Evolutionary conservation across 2,888 invertebrate species (phyloP), one percentile per base, ranked within the genome.

Genomic region (Yponomeuta sedellus): DNA sequence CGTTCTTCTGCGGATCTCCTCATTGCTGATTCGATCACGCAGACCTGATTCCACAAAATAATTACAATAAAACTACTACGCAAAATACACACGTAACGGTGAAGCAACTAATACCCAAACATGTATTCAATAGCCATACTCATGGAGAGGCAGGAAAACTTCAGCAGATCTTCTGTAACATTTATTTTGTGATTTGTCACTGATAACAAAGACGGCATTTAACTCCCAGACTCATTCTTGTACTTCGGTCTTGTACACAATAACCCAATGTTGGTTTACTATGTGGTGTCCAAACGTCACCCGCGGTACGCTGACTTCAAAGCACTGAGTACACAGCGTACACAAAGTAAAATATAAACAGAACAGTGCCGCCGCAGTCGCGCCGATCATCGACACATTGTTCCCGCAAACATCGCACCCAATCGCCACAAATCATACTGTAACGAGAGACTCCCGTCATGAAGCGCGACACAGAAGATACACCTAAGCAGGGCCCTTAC

Each of bases 321-420:
- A 52, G 44, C 44, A 16, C 44, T 52, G 44, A 52, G 12, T 52
- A 52, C 16, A 52, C 44, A 52, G 16, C 4, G 3, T 16, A 52
- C 44, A 16, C 44, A 61, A 61, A 28, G 25, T 16, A n/a, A 28
- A 61, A 16, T 61, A 61, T 34, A 61, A 59, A 12, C 19, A 22
- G 12, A 12, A 20, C 22, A 5, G 22, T 57, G n/a, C 19, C n/a
- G 20, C 57, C 16, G 57, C 16, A 19, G 34, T 34, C 34, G 34
- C 58, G 20, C 44, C 44, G 40, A 63, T 63, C 63, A 63, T 40
- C 20, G 20, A 19, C 16, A 63, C 63, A 63, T 40, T 40, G 63
- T 63, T 63, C 63, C 44, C 63, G 40, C 64, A 64, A 64, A 64
- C 64, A 64, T 64, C 19, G 57, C 64, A 64, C 57, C 57, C 25